These are phyloP conservation scores for Zaprionus ghesquierei DNA, from an alignment of 1,140 invertebrate species.

Conservation along the genomic window DNA sequence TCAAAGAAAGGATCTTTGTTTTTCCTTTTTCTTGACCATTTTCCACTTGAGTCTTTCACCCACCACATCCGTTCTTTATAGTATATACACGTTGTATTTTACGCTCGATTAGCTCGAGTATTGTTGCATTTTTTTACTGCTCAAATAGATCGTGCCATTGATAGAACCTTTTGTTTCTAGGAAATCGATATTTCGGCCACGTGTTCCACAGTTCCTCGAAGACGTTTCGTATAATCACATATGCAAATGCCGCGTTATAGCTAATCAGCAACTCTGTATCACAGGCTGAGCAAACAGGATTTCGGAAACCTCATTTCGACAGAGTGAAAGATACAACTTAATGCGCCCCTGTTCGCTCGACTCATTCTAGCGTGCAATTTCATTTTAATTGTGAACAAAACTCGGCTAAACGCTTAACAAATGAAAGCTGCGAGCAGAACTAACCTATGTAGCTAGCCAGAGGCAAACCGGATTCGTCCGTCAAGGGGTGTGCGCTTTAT, in stretches of 20 bases:
- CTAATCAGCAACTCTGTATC: not conserved
- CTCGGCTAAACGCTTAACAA: conserved; percentile 72
- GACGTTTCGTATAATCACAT: not conserved
- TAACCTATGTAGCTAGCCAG: not conserved
- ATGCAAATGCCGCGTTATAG: not conserved
- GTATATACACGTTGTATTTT: conserved; percentile 37
- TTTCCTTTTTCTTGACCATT: conserved; percentile 30
- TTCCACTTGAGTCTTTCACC: conserved; percentile 54
- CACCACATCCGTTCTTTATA: conserved; percentile 67
- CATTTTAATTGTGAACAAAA: conserved; percentile 79
- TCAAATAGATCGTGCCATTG: conserved; percentile 66
- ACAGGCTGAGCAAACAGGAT: conserved; percentile 2
- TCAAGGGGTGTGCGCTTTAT: conserved; percentile 18
- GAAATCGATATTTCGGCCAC: not conserved
- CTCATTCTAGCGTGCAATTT: conserved; percentile 62
- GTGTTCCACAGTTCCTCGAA: not conserved
- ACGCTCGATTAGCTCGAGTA: conserved; percentile 54
- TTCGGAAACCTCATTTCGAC: not conserved
- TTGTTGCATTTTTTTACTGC: conserved; percentile 15
- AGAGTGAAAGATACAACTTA: conserved; percentile 6
- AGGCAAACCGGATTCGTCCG: conserved; percentile 28
- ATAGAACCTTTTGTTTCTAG: conserved; percentile 7
- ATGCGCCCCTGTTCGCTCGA: not conserved
- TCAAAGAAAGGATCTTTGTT: conserved; percentile 15
- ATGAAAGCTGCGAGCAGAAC: conserved; percentile 69